Evolutionary conservation across 2,113 vertebrate species (phyloP).

Genomic region (Panurus biarmicus): DNA sequence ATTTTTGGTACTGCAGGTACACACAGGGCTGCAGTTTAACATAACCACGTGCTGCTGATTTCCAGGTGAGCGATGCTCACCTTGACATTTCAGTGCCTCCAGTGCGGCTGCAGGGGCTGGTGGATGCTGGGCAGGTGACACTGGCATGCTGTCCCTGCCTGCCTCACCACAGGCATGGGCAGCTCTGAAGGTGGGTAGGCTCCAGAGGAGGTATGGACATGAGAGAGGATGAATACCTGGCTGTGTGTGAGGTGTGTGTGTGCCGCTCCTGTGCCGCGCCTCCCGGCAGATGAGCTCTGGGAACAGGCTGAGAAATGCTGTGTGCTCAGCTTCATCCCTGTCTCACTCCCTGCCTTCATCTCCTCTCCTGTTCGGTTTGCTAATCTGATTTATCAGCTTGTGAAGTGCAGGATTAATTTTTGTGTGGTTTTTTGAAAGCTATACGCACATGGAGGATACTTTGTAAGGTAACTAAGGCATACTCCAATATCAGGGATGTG

Average conservation of each 20-base stretch:
- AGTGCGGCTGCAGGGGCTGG: background rate
- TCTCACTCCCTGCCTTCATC: background rate
- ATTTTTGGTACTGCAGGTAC: background rate
- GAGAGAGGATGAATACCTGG: background rate
- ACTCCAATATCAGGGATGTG: background rate
- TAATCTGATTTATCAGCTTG: background rate
- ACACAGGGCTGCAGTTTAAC: background rate
- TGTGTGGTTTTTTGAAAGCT: background rate
- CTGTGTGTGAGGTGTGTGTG: background rate
- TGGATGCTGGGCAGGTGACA: background rate
- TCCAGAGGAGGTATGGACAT: background rate
- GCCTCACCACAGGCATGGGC: accelerated
- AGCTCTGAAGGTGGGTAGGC: background rate
- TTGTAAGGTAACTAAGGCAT: background rate
- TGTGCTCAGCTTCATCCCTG: background rate
- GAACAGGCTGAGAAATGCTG: background rate
- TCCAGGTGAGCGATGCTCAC: background rate
- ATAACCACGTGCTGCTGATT: background rate
- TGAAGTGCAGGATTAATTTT: background rate
- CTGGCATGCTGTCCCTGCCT: background rate
- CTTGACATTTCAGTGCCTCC: background rate
- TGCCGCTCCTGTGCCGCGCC: accelerated
- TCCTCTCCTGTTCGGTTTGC: background rate
- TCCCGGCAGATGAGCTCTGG: background rate
- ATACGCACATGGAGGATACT: background rate